These are phyloP conservation scores for Cyprinella venusta DNA, from an alignment of 2,797 vertebrate species.

Conservation along the genomic window DNA sequence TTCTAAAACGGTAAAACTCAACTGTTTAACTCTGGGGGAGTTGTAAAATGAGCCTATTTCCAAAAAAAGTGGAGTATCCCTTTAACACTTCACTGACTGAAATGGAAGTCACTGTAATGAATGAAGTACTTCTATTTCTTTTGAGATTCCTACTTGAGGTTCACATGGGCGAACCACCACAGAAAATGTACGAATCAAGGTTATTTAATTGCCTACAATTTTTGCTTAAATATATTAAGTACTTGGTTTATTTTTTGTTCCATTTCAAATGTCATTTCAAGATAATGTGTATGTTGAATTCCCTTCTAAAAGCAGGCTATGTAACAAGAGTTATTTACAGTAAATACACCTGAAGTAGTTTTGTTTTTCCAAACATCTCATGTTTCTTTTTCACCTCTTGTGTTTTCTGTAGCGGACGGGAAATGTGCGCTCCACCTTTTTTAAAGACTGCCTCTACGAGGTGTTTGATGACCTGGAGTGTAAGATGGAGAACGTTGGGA, in stretches of 20 bases:
- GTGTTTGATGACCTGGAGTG: constrained; percentile 95
- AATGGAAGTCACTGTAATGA: background rate
- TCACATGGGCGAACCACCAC: background rate
- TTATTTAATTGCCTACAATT: background rate
- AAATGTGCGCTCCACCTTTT: constrained; percentile 93
- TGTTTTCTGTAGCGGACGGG: constrained; percentile 85
- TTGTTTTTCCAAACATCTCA: background rate
- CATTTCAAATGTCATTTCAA: too few species aligned
- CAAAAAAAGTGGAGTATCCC: too few species aligned
- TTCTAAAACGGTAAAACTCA: too few species aligned
- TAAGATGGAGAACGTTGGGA: constrained; percentile 95
- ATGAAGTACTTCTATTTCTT: background rate
- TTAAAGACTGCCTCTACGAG: constrained; percentile 97
- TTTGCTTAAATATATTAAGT: background rate
- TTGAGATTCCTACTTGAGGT: background rate
- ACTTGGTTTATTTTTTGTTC: too few species aligned
- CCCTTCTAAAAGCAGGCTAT: background rate
- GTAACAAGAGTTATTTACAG: constrained; percentile 3
- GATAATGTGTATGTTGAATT: background rate
- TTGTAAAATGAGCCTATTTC: too few species aligned
- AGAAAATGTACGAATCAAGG: background rate
- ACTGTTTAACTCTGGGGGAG: too few species aligned
- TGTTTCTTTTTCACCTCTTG: constrained; percentile 3
- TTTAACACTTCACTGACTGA: background rate
- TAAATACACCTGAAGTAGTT: background rate